Evolutionary conservation across 2,113 vertebrate genomes (phyloP).

Genomic region (Paedocypris sp.): DNA sequence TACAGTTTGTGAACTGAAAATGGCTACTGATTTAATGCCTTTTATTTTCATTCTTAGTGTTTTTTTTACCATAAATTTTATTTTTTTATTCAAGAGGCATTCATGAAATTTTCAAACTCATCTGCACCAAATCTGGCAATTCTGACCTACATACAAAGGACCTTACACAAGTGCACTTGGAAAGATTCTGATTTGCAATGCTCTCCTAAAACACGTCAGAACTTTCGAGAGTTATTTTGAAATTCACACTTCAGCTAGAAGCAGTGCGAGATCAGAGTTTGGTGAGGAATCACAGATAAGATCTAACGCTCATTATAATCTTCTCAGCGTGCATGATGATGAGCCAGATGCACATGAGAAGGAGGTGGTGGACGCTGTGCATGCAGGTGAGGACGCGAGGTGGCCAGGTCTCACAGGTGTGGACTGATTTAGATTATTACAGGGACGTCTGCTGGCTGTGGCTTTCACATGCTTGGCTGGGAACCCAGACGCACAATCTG

Average conservation of each 20-base stretch:
- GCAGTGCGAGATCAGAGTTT: constrained; percentile 22
- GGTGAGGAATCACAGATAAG: constrained; percentile 11
- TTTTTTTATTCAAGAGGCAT: constrained; percentile 2
- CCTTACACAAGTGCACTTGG: not conserved
- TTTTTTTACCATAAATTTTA: not conserved
- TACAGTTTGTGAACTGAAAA: not conserved
- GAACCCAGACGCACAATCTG: not conserved
- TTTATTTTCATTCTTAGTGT: not conserved
- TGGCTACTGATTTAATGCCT: not conserved
- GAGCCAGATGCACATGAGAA: not conserved
- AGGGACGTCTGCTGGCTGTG: constrained; percentile 5
- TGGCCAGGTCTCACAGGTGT: constrained; percentile 16
- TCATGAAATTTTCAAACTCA: not conserved
- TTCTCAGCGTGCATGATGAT: constrained; percentile 1
- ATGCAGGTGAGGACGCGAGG: not conserved
- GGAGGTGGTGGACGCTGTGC: not conserved
- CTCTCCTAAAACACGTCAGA: constrained; percentile 21
- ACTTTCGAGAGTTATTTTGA: constrained; percentile 19
- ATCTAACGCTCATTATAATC: constrained; percentile 21
- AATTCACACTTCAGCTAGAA: constrained; percentile 18
- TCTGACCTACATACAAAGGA: not conserved
- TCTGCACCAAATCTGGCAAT: not conserved
- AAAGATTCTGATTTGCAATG: not conserved
- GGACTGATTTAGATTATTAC: constrained; percentile 13
- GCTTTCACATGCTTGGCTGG: not conserved